These are phyloP conservation scores for Conchocele bisecta DNA, from an alignment of 2,888 invertebrate species.

Conservation along the genomic window DNA sequence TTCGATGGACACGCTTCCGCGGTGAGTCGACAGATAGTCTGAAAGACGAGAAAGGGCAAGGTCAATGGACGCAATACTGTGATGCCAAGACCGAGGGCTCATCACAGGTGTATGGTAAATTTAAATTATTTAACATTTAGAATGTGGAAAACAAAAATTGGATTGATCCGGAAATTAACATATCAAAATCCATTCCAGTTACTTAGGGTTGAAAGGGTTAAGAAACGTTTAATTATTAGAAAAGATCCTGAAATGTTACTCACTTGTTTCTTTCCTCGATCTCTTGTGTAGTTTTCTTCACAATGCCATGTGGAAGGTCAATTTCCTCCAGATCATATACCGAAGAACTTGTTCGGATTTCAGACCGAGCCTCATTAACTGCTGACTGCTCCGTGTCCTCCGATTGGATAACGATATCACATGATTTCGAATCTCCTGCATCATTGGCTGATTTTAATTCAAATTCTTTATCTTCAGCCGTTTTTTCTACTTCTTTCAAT, in stretches of 20 bases:
- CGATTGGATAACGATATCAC: neutral
- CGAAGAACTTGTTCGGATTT: slow-evolving; percentile 43
- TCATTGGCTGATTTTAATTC: neutral
- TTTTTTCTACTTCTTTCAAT: neutral
- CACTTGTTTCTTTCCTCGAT: slow-evolving; percentile 86
- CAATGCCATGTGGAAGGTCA: slow-evolving; percentile 88
- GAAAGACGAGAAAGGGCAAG: slow-evolving; percentile 16
- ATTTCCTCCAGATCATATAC: slow-evolving; percentile 86
- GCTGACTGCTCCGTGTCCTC: neutral
- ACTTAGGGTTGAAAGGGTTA: too few relatives aligned
- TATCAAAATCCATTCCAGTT: too few relatives aligned
- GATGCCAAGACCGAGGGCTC: too few relatives aligned
- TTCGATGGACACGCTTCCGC: slow-evolving; percentile 70
- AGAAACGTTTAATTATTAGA: too few relatives aligned
- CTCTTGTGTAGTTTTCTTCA: slow-evolving; percentile 86
- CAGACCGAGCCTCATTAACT: slow-evolving; percentile 3
- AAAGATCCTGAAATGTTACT: too few relatives aligned
- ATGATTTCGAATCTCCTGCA: neutral
- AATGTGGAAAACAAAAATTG: too few relatives aligned
- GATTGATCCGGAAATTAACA: too few relatives aligned
- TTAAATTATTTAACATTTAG: too few relatives aligned
- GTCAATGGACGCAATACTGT: too few relatives aligned
- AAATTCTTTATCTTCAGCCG: neutral
- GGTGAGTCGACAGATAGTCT: slow-evolving; percentile 41
- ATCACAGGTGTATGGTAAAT: too few relatives aligned